Base-by-base conservation (phyloP, 1,140 invertebrate species). In the Metaphire vulgaris region DNA sequence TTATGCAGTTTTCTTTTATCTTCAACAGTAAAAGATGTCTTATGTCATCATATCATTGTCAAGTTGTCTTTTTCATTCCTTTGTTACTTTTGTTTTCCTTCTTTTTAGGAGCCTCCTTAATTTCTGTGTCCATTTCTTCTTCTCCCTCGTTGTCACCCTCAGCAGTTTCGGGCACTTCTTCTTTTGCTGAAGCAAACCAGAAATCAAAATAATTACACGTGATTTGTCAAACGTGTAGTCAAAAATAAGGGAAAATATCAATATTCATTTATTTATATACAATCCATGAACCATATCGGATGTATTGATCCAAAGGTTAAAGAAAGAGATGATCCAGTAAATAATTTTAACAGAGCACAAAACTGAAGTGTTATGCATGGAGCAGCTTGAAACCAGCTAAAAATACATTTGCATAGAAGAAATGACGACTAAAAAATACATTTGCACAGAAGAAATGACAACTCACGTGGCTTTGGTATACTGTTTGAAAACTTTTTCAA, bases 401-500 rank as follows among this genome's bases (percentile, higher is more conserved):
- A 2, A 14, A 14, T 30, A 14, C n/a, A 12, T 69, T 72, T 29
- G 15, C 14, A 30, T 31, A 26, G 26, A 32, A 70, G 31, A 69
- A 30, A 69, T 21, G 12, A 2, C 26, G 21, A 69, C 16, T 30
- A 30, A 64, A 70, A 0, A 69, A 69, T 69, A 30, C 69, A 6
- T 21, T 2, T 69, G 16, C 1, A n/a, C 33, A 33, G 33, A 1
- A 75, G 12, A 56, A 74, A 56, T 56, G 41, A 69, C 0, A n/a
- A 67, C 65, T 31, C n/a, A 65, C 33, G 15, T 26, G 33, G 15
- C 33, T 16, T 33, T 30, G 77, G 77, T 15, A 78, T 71, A 65
- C 71, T 78, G 74, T 97, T 95, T 0, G 93, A 95, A 84, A 97
- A 92, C 83, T 99, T 99, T 86, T 97, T 96, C 0, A 99, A 85